These are phyloP conservation scores for Microplitis manilae DNA, from an alignment of 2,888 invertebrate species.

Conservation along the genomic window DNA sequence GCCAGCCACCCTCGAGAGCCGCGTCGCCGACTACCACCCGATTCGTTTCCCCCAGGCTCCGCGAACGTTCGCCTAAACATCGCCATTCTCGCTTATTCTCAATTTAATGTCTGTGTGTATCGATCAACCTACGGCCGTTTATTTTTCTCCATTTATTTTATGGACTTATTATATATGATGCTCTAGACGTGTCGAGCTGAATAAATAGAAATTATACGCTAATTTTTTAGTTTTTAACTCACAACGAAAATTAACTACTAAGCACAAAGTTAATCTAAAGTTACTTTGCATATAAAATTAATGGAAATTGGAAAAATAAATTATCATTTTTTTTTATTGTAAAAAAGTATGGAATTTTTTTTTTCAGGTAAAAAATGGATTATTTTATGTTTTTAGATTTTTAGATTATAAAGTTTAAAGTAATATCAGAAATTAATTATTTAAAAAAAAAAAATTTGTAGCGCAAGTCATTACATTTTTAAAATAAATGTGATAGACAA, in stretches of 20 bases:
- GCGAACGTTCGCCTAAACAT: constrained; percentile 8
- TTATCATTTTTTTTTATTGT: no score
- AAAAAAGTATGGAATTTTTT: no score
- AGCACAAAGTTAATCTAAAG: no score
- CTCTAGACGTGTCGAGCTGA: no score
- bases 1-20: constrained; percentile 21
- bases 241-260: no score
- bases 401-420: not conserved
- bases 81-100: not conserved
- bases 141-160: constrained; percentile 14
- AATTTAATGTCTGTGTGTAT: not conserved
- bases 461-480: not conserved
- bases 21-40: constrained; percentile 5
- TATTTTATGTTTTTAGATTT: no score
- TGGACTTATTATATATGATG: not conserved
- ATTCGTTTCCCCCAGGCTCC: constrained; percentile 32
- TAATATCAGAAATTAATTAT: not conserved
- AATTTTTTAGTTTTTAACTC: no score
- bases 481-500: not conserved
- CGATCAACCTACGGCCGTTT: not conserved
- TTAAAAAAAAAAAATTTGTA: not conserved
- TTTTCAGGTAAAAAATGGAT: no score
- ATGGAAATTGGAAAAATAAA: no score
- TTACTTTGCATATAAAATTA: no score
- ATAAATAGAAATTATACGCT: no score